These are phyloP conservation scores for Lepidotrigona ventralis DNA, from an alignment of 1,140 invertebrate species.

Conservation along the genomic window DNA sequence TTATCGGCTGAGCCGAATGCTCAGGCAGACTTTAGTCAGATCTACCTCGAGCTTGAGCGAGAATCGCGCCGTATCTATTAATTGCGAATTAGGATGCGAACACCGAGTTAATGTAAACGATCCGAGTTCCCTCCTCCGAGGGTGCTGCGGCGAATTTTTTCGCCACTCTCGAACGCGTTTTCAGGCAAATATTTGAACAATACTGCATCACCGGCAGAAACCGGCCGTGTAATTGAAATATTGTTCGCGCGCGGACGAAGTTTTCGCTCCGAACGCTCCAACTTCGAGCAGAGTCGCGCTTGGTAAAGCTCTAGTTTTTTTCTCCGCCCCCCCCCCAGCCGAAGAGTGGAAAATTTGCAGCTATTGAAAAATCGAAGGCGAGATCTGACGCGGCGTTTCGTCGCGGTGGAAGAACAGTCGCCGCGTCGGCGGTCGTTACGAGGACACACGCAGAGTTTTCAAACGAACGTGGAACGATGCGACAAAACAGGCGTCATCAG, in stretches of 20 bases:
- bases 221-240: neutral
- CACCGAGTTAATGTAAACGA: slow-evolving; percentile 11
- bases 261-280: neutral
- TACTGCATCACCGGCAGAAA: neutral
- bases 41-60: slow-evolving; percentile 10
- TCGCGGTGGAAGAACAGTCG: no score
- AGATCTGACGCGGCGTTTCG: neutral
- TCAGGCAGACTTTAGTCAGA: slow-evolving; percentile 28
- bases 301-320: neutral
- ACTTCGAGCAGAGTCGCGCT: neutral
- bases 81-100: slow-evolving; percentile 10
- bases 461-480: slow-evolving; percentile 27
- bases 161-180: no score
- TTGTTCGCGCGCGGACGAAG: neutral
- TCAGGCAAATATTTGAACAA: neutral
- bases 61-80: slow-evolving; percentile 34
- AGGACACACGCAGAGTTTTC: neutral
- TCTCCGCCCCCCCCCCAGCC: no score
- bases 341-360: neutral
- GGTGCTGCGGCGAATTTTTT: neutral
- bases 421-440: neutral
- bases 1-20: slow-evolving; percentile 34
- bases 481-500: slow-evolving; percentile 38
- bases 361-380: neutral
- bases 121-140: no score